A percentile compares a stretch with the other conserved stretches of the same genome.
Evolutionary conservation across 2,888 invertebrate genomes (phyloP).

Genomic region (Ochlodes sylvanus): DNA sequence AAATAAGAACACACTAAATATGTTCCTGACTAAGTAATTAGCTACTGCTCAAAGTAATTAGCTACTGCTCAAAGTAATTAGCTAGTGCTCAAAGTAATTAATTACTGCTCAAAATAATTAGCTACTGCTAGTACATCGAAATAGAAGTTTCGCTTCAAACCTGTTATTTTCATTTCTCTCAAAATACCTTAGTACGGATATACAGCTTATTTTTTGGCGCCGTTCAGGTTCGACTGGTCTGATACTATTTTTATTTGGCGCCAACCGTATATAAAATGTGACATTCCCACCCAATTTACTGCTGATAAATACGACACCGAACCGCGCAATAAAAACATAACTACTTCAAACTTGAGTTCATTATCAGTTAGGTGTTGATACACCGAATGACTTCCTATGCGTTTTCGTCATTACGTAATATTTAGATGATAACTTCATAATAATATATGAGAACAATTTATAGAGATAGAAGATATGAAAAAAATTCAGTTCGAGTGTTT

Average conservation of each 20-base stretch:
- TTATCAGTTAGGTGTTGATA: not conserved
- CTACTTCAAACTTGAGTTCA: not conserved
- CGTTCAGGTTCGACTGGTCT: constrained; percentile 55
- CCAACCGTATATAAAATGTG: constrained; percentile 76
- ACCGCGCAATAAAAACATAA: constrained; percentile 16
- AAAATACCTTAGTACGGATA: constrained; percentile 27
- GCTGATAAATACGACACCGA: constrained; percentile 25
- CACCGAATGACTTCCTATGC: not conserved
- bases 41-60: no score
- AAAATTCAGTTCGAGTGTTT: no score
- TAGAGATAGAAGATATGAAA: no score
- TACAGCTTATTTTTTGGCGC: constrained; percentile 59
- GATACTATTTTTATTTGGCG: constrained; percentile 70
- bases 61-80: no score
- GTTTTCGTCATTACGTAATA: not conserved
- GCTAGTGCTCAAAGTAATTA: no score
- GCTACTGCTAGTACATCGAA: no score
- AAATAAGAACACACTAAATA: no score
- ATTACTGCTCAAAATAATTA: no score
- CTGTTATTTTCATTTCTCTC: not conserved
- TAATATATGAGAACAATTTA: no score
- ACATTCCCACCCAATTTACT: constrained; percentile 54
- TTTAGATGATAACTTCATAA: no score
- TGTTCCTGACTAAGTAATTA: no score
- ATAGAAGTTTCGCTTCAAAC: no score